Evolutionary conservation across 2,888 invertebrate species (phyloP).

Genomic region (Leptogaster cylindrica): DNA sequence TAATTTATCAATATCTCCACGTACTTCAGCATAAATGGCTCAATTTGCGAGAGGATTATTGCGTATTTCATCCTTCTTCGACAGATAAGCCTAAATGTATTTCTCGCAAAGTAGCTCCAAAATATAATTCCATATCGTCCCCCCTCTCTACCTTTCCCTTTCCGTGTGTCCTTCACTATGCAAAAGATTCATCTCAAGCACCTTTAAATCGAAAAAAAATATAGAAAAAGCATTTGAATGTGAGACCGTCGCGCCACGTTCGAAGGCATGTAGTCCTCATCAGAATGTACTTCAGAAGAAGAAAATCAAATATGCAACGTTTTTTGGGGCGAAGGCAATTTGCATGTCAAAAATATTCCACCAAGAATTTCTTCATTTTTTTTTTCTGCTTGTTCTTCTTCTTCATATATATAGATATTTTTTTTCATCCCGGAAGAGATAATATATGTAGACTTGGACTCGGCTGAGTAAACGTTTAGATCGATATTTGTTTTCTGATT

Average conservation of each 20-base stretch:
- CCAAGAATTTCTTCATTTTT: slow-evolving; percentile 36
- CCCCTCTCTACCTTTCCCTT: not conserved
- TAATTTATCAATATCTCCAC: slow-evolving; percentile 18
- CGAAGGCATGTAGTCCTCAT: slow-evolving; percentile 23
- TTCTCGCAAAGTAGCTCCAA: slow-evolving; percentile 12
- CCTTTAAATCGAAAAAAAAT: slow-evolving; percentile 23
- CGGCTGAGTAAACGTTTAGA: slow-evolving; percentile 37
- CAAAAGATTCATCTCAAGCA: slow-evolving; percentile 32
- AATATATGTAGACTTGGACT: slow-evolving; percentile 36
- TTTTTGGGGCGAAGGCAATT: slow-evolving; percentile 37
- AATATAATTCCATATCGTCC: slow-evolving; percentile 24
- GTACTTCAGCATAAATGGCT: slow-evolving; percentile 12
- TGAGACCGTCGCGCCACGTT: not conserved
- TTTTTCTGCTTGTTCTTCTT: no score
- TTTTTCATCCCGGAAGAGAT: slow-evolving; percentile 20
- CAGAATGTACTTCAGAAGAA: slow-evolving; percentile 31
- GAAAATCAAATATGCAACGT: slow-evolving; percentile 38
- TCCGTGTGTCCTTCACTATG: not conserved
- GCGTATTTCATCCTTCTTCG: slow-evolving; percentile 3
- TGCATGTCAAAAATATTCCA: slow-evolving; percentile 39
- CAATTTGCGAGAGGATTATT: slow-evolving; percentile 19
- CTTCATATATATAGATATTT: no score
- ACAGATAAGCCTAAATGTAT: slow-evolving; percentile 16
- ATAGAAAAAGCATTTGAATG: no score
- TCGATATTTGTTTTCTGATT: slow-evolving; percentile 40